Base-by-base conservation (phyloP, 2,888 invertebrate species). In the Lasioglossum malachurum region DNA sequence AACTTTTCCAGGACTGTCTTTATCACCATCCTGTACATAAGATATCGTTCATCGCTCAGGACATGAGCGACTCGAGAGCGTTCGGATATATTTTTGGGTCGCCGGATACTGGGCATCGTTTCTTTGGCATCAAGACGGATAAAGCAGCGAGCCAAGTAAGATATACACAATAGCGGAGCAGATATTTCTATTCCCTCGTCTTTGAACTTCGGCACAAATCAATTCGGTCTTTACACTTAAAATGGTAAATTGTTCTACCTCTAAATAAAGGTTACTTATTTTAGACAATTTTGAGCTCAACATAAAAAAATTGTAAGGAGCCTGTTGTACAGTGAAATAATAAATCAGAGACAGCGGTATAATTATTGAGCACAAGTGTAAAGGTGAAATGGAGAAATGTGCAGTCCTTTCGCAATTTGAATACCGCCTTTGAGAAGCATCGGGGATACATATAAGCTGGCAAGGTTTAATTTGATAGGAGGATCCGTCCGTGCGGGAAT, bases 81-180 rank as follows among this genome's bases (percentile, higher is more conserved):
- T 99, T 99, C 95, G 99, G 99, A 5, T 99, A 99, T 95, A 99
- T 99, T 93, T 99, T 98, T 95, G 99, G 99, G 8, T 98, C 98
- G 4, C 98, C 99, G 0, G 98, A 98, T 94, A 98, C 98, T 78
- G 99, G 99, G 0, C 99, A 99, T 96, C 97, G 99, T 89, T 99
- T 99, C 96, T 99, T 99, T 96, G 99, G 99, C 85, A 99, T 99
- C 94, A 99, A 99, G 97, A 99, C 99, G 93, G 99, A 99, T 96
- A 99, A 99, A 96, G 98, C 99, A 90, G 99, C 99, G 94, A 98
- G 97, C 96, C 99, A 98, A 97, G 98, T 97, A 95, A 96, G 95
- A 96, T 35, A 38, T 35, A 3, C 19, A 46, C 41, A 16, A 27
- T 35, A 31, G 4, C 0, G 14, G 64, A 27, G 8, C 27, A 12